These are phyloP conservation scores for Rhyacichthys aspro DNA, from an alignment of 2,797 vertebrate genomes.

Conservation along the genomic window DNA sequence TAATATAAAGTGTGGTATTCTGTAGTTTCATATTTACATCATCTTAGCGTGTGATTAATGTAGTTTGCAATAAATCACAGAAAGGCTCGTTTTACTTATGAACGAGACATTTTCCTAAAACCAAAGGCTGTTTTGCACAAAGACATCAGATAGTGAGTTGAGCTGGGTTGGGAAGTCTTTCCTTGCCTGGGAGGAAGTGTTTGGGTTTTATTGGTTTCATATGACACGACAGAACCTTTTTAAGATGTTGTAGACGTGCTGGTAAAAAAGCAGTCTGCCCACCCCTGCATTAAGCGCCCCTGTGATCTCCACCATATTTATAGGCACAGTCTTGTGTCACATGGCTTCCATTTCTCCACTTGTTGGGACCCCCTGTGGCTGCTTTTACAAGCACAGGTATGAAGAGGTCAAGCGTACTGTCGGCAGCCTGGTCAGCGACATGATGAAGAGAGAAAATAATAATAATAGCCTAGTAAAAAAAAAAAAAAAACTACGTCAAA, in stretches of 20 bases:
- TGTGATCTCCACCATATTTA: constrained; percentile 86
- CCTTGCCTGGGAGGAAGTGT: constrained; percentile 75
- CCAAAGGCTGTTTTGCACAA: constrained; percentile 31
- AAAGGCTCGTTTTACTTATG: background rate
- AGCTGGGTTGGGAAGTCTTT: constrained; percentile 61
- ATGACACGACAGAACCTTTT: constrained; percentile 82
- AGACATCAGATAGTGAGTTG: constrained; percentile 50
- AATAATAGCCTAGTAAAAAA: too few species aligned
- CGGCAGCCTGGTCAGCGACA: constrained; percentile 45
- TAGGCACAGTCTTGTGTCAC: constrained; percentile 84
- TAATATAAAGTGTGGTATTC: too few species aligned
- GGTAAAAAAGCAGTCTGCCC: constrained; percentile 82
- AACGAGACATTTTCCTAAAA: background rate
- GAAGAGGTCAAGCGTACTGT: constrained; percentile 76
- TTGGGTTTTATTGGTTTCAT: constrained; percentile 85
- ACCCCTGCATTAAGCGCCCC: constrained; percentile 79
- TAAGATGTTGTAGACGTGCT: constrained; percentile 83
- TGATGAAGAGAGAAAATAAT: background rate
- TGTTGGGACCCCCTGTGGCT: constrained; percentile 78
- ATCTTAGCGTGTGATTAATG: background rate
- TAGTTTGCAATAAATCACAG: constrained; percentile 16
- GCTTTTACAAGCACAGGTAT: constrained; percentile 83
- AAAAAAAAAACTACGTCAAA: too few species aligned
- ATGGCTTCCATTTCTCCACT: constrained; percentile 86
- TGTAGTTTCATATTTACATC: too few species aligned